A percentile compares a stretch with the other conserved stretches of the same genome.
phyloP scores from a whole-genome alignment of 1,140 invertebrate species.

The Achroia grisella region DNA sequence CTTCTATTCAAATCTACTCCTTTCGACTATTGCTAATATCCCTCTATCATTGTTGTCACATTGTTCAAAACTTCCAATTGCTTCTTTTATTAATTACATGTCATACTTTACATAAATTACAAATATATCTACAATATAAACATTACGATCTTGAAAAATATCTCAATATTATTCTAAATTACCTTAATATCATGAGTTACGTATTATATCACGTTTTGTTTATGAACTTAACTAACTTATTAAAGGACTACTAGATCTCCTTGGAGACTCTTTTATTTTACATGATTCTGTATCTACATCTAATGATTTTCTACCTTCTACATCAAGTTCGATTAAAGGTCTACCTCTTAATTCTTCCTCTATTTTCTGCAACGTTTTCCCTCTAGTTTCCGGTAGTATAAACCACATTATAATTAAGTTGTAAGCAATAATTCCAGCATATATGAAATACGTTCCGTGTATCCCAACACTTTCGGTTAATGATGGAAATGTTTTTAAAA shows the following conservation, averaged over 20 bases:
- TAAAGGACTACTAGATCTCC: conserved; percentile 12
- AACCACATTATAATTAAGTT: conserved; percentile 28
- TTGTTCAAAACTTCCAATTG: too few relatives aligned
- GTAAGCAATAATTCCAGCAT: conserved; percentile 19
- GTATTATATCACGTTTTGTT: not conserved
- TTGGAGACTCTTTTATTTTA: conserved; percentile 33
- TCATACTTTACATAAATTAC: too few relatives aligned
- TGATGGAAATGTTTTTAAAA: conserved; percentile 28
- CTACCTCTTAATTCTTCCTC: conserved; percentile 45
- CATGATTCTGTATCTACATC: conserved; percentile 12
- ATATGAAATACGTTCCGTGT: conserved; percentile 20
- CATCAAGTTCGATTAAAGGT: conserved; percentile 25
- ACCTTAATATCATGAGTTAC: too few relatives aligned
- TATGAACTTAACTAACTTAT: not conserved
- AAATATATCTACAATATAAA: too few relatives aligned
- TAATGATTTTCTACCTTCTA: conserved; percentile 24
- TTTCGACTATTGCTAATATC: too few relatives aligned
- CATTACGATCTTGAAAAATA: too few relatives aligned
- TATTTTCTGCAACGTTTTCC: conserved; percentile 37
- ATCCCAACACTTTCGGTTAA: conserved; percentile 21
- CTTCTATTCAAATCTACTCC: too few relatives aligned
- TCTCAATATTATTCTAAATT: too few relatives aligned
- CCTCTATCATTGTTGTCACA: too few relatives aligned
- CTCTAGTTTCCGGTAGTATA: conserved; percentile 37
- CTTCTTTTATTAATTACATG: too few relatives aligned